phyloP scores from a whole-genome alignment of 2,113 vertebrate species.

The Gymnobelideus leadbeateri region DNA sequence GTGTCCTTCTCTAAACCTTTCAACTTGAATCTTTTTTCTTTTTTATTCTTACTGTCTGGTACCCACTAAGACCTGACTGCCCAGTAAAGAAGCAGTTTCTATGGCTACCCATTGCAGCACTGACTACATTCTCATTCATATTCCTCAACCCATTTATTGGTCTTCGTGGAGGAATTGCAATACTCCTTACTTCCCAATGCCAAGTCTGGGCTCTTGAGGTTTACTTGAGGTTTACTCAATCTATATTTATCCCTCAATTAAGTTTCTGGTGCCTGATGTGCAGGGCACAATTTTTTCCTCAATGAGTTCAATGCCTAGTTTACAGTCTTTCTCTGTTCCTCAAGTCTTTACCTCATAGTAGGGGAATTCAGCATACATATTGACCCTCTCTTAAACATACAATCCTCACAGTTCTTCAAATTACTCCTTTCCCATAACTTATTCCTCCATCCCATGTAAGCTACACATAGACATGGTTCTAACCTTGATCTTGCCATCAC shows the following conservation, averaged over 20 bases:
- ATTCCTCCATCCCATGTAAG: not conserved
- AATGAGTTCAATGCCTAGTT: not conserved
- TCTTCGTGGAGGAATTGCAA: not conserved
- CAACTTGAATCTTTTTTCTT: no score
- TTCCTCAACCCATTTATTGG: not conserved
- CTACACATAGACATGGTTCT: not conserved
- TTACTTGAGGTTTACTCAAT: not conserved
- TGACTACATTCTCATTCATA: not conserved
- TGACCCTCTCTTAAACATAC: not conserved
- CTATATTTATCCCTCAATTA: not conserved
- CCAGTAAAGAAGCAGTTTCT: not conserved
- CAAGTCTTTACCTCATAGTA: not conserved
- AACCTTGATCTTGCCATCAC: not conserved
- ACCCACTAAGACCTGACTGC: not conserved
- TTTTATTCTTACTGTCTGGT: no score
- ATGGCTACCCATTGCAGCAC: not conserved
- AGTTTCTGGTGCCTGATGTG: not conserved
- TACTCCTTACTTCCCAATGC: not conserved
- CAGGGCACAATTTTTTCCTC: not conserved
- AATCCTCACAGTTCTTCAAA: not conserved
- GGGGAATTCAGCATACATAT: not conserved
- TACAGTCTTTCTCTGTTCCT: not conserved
- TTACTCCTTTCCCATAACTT: not conserved
- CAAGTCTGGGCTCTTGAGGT: not conserved
- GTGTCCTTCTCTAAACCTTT: no score